These are phyloP conservation scores for Pseudomyrmex sp. DNA, from an alignment of 1,140 invertebrate species.

Conservation along the genomic window DNA sequence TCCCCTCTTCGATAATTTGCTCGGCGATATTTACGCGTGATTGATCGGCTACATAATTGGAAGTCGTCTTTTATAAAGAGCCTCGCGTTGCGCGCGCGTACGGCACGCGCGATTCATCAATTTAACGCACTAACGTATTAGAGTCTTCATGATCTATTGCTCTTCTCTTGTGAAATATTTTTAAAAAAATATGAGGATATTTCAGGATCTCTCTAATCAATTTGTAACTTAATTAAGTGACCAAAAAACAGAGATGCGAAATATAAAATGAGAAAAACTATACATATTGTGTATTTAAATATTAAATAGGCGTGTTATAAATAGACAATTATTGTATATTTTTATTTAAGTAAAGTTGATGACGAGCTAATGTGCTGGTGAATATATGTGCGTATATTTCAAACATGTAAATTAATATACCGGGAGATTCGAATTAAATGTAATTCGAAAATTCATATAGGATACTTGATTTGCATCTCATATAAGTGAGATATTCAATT, in stretches of 20 bases:
- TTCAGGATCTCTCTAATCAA: background rate
- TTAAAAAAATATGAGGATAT: conserved; percentile 4
- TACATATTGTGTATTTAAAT: too few relatives aligned
- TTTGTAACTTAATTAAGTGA: background rate
- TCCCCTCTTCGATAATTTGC: conserved; percentile 10
- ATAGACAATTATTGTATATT: too few relatives aligned
- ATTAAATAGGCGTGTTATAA: background rate
- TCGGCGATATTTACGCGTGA: conserved; percentile 40
- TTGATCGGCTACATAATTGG: conserved; percentile 56
- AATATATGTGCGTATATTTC: too few relatives aligned
- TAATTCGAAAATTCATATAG: too few relatives aligned
- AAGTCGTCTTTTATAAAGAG: conserved; percentile 46
- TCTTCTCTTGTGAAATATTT: background rate
- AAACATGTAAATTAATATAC: too few relatives aligned
- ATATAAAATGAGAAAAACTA: too few relatives aligned
- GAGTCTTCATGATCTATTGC: conserved; percentile 6
- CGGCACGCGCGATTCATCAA: conserved; percentile 37
- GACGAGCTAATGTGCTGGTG: too few relatives aligned
- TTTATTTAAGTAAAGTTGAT: too few relatives aligned
- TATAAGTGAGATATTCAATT: too few relatives aligned
- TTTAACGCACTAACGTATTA: conserved; percentile 19
- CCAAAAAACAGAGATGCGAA: too few relatives aligned
- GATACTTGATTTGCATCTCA: too few relatives aligned
- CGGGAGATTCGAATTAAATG: too few relatives aligned
- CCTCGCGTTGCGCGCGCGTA: background rate